Base-by-base conservation (phyloP, 1,140 invertebrate genomes). In the Campodea augens region DNA sequence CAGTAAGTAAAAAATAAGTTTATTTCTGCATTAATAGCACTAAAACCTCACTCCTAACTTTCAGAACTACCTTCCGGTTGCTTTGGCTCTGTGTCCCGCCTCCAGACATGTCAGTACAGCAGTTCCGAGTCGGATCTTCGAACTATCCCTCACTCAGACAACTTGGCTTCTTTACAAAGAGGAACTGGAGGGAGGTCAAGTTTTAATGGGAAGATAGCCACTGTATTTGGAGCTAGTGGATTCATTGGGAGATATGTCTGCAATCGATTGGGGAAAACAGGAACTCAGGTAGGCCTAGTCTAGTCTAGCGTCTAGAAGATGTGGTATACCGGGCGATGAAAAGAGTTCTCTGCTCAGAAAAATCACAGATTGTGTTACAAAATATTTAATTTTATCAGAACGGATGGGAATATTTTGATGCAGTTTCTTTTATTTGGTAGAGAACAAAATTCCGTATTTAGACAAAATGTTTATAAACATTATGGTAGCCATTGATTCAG, bases 191-290 rank as follows among this genome's bases (percentile, higher is more conserved):
- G 92, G 25, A 75, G 95, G 20, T 84, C 82, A 50, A 95, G 89
- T 55, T 98, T 98, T 58, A 98, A 82, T 67, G 95, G 96, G 0
- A 74, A 87, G 47, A 87, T 98, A 3, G 90, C 85, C 7, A 98
- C 95, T n/a, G 78, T 99, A 2, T 98, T 98, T 66, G 95, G 95
- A 25, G 73, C 73, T 32, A 77, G 72, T 42, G 95, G 95, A 7
- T 90, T 90, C 55, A 57, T 97, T 5, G 95, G 92, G 0, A 63
- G 71, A 42, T 75, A 79, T 67, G 69, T 98, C 15, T 78, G 81
- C 54, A 95, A 92, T 57, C 75, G 75, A 57, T 63, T 99, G 22
- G 91, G 89, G 57, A 91, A 82, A 66, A 75, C 71, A 51, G 86
- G 86, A 24, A 75, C 75, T 3, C 86, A 90, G 72, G 81, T 84